Evolutionary conservation across 2,888 invertebrate species (phyloP), one percentile per base, ranked within the genome.

Genomic region (Pollenia angustigena): DNA sequence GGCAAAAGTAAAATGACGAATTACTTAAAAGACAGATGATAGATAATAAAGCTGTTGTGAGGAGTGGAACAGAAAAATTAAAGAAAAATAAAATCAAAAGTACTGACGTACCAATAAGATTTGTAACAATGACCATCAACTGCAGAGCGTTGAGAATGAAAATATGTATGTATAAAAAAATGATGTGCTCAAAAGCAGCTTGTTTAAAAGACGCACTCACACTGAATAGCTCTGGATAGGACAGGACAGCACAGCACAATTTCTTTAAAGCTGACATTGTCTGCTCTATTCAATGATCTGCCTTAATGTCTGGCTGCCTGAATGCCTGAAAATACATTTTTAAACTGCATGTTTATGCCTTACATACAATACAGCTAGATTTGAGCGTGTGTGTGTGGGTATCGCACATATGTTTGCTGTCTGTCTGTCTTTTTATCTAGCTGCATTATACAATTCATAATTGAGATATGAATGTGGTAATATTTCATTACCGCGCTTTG

Each of bases 391-490:
- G 46, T 46, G 32, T 42, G 18, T 56, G 12, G 11, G 40, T 16
- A 32, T 46, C 60, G 62, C 32, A 79, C 32, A 42, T 58, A 23
- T 44, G 4, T 50, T 11, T n/a, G 32, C 23, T 60, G 42, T 8
- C 32, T 52, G 18, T 54, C 40, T 42, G 56, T 14, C 23, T 60
- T 18, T 8, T 16, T 52, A 18, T 54, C 40, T 48, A 32, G 58
- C 48, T 16, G n/a, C 71, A 71, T 68, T 69, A 64, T 11, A 62
- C 81, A 84, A 78, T 74, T 84, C 89, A 90, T 92, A 91, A 92
- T 92, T 92, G 92, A 92, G 92, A 91, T 91, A 91, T 92, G 92
- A 91, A 91, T 92, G 91, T 89, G 91, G 90, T 88, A 90, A 92
- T 92, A 91, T 91, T 92, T 92, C 91, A 92, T 90, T 90, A 89